Evolutionary conservation across 1,140 invertebrate genomes (phyloP), one percentile per base, ranked within the genome.

Genomic region (Daktulosphaira vitifoliae): DNA sequence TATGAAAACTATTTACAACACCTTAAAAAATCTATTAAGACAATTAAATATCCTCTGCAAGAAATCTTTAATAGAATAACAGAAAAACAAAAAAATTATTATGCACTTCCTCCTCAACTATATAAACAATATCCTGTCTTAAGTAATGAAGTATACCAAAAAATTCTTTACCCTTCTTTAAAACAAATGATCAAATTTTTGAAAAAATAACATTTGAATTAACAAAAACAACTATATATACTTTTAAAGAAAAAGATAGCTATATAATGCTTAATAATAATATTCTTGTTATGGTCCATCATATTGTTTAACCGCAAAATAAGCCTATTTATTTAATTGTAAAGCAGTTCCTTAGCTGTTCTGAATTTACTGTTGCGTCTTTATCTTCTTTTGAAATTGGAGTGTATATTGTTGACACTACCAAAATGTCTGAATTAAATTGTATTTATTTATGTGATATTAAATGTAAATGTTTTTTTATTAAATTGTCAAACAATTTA

Each of bases 51-150:
- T 29, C 15, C 23, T 2, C n/a, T 51, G 5, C 15, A 50, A 29
- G 25, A 29, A 26, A 23, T 8, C 11, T 51, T 16, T 18, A 29
- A 51, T 20, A 51, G 8, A 51, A 51, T 51, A 51, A 51, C 18
- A 9, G 26, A 51, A 52, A 53, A 53, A 53, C 29, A 53, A 51
- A 22, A 51, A 29, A 16, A n/a, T n/a, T n/a, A n/a, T n/a, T n/a
- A n/a, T n/a, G n/a, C n/a, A n/a, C n/a, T n/a, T n/a, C n/a, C n/a
- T n/a, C n/a, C n/a, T n/a, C n/a, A n/a, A n/a, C n/a, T n/a, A 26
- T 26, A 16, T 51, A 13, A 51, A 16, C 16, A 8, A 13, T 18
- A 15, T 16, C 4, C 26, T 29, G n/a, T 15, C 25, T 18, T 16
- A 26, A 33, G n/a, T 16, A 26, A 26, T 25, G 26, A 7, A n/a